Evolutionary conservation across 2,888 invertebrate genomes (phyloP).

Genomic region (Lasioglossum calceatum): DNA sequence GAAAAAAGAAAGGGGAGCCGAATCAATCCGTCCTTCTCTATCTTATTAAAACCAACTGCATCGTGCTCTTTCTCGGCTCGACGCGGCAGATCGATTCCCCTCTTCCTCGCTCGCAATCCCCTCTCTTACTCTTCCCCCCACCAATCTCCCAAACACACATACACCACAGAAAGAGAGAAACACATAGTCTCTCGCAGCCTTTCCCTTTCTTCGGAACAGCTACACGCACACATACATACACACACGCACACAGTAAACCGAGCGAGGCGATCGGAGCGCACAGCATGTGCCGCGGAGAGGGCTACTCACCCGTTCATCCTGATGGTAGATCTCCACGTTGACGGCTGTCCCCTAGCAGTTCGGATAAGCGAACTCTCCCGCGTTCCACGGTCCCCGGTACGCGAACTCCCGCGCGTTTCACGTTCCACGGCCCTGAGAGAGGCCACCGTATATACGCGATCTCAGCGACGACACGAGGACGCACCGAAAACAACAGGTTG

Average conservation of each 20-base stretch:
- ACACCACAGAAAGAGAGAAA: background rate
- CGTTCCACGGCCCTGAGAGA: background rate
- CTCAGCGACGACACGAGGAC: constrained; percentile 67
- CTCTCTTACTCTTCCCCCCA: constrained; percentile 20
- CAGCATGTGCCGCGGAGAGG: constrained; percentile 1
- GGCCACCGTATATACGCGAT: constrained; percentile 40
- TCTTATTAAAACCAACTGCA: background rate
- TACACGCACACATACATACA: constrained; percentile 11
- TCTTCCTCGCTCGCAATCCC: constrained; percentile 43
- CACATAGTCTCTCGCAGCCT: constrained; percentile 13
- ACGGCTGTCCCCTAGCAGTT: constrained; percentile 52
- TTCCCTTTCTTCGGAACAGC: constrained; percentile 21
- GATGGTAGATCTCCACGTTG: constrained; percentile 65
- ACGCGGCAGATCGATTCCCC: constrained; percentile 52
- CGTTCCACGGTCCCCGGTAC: constrained; percentile 16
- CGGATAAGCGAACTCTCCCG: constrained; percentile 64
- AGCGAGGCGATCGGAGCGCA: background rate
- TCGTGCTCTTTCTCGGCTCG: background rate
- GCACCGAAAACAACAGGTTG: constrained; percentile 80
- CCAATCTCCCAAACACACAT: background rate
- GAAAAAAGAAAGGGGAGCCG: background rate
- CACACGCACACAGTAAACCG: background rate
- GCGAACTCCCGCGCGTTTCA: background rate
- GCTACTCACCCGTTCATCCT: constrained; percentile 83
- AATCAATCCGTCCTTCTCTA: background rate